Conservation (phyloP, 2,888 invertebrate species). For the Heteromyza rotundicornis region DNA sequence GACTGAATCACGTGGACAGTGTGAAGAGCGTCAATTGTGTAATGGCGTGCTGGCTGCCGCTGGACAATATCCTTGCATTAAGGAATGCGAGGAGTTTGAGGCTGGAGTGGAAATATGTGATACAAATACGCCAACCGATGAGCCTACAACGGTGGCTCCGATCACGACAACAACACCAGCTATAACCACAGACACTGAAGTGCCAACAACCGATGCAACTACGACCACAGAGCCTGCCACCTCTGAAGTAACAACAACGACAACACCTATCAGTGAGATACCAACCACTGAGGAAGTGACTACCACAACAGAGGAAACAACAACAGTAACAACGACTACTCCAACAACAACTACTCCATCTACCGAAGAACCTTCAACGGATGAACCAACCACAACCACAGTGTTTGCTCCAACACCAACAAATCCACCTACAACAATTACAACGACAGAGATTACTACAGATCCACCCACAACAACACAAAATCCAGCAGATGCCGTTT, state of each 20-base stretch:
- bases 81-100: slow-evolving; percentile 23
- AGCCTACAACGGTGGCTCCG: background rate
- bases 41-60: slow-evolving; percentile 12
- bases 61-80: slow-evolving; percentile 36
- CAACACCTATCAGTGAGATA: background rate
- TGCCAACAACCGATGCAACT: background rate
- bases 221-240: background rate
- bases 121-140: slow-evolving; percentile 15
- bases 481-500: slow-evolving; percentile 17
- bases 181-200: background rate
- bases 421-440: background rate
- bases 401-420: slow-evolving; percentile 13
- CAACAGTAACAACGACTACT: slow-evolving; percentile 10
- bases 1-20: slow-evolving; percentile 21
- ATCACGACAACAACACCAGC: slow-evolving; percentile 8
- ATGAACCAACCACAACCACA: background rate
- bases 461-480: slow-evolving; percentile 14
- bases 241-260: too few species aligned
- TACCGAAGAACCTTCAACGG: background rate
- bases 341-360: background rate
- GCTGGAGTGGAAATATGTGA: slow-evolving; percentile 36
- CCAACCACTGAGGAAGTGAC: background rate
- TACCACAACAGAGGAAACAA: background rate
- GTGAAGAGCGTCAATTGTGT: slow-evolving; percentile 36
- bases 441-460: slow-evolving; percentile 7